Conservation (phyloP, 2,113 vertebrate genomes). For the Erpornis zantholeuca region DNA sequence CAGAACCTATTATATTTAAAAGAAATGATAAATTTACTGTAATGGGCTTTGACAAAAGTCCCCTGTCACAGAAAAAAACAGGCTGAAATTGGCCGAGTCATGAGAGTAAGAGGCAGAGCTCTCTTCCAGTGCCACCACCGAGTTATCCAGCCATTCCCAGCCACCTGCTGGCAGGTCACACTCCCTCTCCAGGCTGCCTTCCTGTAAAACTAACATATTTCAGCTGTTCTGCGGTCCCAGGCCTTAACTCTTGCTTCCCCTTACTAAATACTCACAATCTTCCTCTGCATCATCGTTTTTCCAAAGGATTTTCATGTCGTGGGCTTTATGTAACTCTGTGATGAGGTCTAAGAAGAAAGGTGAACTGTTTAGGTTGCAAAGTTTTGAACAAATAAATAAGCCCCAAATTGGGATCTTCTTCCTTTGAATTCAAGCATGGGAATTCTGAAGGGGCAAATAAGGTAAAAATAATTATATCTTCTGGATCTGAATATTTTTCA, state of each 20-base stretch:
- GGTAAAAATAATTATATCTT: neutral
- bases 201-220: conserved; percentile 16
- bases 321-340: neutral
- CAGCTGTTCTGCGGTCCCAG: conserved; percentile 18
- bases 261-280: neutral
- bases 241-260: conserved; percentile 28
- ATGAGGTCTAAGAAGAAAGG: neutral
- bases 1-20: neutral
- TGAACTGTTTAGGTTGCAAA: neutral
- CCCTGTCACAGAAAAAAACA: neutral
- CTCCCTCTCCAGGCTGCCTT: neutral
- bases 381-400: neutral
- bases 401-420: neutral
- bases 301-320: neutral
- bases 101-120: neutral
- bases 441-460: neutral
- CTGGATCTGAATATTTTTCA: neutral
- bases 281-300: neutral
- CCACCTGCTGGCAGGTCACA: conserved; percentile 55
- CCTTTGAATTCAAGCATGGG: neutral
- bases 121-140: neutral
- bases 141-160: conserved; percentile 23
- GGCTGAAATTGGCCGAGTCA: neutral
- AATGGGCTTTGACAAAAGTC: neutral
- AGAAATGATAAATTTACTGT: neutral